phyloP scores from a whole-genome alignment of 2,113 vertebrate species.

The Panthera tigris region DNA sequence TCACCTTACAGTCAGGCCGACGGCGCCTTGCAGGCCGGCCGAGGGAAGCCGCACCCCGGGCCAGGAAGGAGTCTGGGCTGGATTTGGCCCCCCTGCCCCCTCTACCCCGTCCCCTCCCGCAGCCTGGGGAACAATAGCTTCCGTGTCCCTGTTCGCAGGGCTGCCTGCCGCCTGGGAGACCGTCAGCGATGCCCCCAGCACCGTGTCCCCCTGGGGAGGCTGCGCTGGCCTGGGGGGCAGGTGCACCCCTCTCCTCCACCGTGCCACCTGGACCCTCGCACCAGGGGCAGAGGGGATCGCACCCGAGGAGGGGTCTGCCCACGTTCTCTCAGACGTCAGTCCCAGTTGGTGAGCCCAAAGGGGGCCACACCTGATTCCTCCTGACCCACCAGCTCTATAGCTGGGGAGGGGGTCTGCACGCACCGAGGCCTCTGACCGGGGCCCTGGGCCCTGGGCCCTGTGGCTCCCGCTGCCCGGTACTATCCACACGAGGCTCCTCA shows the following conservation, averaged over 20 bases:
- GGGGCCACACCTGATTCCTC: not conserved
- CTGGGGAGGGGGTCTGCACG: too few species aligned
- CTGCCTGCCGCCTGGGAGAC: not conserved
- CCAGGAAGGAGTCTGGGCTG: not conserved
- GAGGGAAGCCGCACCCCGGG: not conserved
- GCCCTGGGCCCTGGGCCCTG: not conserved
- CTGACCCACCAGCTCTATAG: not conserved
- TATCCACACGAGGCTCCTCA: not conserved
- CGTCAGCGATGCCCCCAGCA: not conserved
- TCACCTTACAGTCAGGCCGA: not conserved
- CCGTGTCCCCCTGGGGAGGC: not conserved
- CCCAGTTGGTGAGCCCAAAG: not conserved
- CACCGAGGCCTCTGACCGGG: not conserved
- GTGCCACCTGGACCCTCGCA: not conserved
- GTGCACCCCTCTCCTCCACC: too few species aligned
- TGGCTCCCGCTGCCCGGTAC: too few species aligned
- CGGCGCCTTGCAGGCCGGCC: not conserved
- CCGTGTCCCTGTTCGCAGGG: not conserved
- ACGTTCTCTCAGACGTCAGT: not conserved
- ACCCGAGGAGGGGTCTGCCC: not conserved
- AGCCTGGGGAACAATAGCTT: not conserved
- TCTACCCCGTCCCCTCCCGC: not conserved
- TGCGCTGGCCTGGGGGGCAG: not conserved
- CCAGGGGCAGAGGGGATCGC: rapidly evolving
- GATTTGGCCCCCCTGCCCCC: rapidly evolving